These are phyloP conservation scores for Phalacrocorax aristotelis DNA, from an alignment of 2,113 vertebrate species.

Conservation along the genomic window DNA sequence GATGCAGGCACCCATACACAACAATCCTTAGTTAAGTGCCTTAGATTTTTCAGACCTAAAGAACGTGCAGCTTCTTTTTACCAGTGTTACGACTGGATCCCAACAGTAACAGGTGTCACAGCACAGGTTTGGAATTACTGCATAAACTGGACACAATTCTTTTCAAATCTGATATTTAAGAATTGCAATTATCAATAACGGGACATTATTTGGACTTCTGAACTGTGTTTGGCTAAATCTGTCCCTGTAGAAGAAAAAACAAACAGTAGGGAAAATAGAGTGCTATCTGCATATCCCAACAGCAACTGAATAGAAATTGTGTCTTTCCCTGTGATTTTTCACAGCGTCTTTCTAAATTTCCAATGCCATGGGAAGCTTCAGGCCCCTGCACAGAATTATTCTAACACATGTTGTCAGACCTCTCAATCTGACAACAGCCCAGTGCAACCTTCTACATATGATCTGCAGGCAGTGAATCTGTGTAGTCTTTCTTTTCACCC, in stretches of 20 bases:
- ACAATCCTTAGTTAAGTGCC: neutral
- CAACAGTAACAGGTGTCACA: neutral
- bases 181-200: neutral
- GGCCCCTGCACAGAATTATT: neutral
- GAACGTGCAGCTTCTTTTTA: neutral
- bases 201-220: neutral
- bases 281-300: neutral
- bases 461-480: neutral
- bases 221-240: neutral
- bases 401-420: neutral
- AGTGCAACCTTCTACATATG: neutral
- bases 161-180: neutral
- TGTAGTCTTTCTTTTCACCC: neutral
- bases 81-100: neutral
- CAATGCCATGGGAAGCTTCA: neutral
- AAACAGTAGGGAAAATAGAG: neutral
- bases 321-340: neutral
- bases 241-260: neutral
- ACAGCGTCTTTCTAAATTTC: neutral
- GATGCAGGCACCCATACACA: neutral
- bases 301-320: neutral
- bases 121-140: neutral
- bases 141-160: neutral
- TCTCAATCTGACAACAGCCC: neutral
- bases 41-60: neutral